Base-by-base conservation (phyloP, 2,888 invertebrate species). In the Entomobrya multifasciata region DNA sequence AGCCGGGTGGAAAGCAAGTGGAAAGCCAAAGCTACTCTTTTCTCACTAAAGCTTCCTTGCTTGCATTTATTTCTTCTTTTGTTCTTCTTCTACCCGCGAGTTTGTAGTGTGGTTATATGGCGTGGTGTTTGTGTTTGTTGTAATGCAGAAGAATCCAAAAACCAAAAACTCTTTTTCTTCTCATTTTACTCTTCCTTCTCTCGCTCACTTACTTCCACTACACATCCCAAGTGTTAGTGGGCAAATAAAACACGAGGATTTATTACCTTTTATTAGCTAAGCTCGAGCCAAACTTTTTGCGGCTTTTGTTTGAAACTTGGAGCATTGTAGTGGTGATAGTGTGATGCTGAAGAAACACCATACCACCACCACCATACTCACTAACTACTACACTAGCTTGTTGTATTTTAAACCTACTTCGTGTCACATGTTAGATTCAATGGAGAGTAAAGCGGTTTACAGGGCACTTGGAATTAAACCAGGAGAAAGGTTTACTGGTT, bases 251-350 rank as follows among this genome's bases (percentile, higher is more conserved):
- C 86, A 86, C 36, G 86, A 86, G 81, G 86, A 86, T 86, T 86
- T 86, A 86, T 86, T 86, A 86, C 86, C 86, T 86, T 86, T 86
- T 86, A 86, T 86, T 86, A 86, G 86, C 86, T 86, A 81, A 76
- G 79, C 86, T 49, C 65, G 57, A 80, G 86, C 86, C 86, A 86
- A 86, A 80, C 76, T 86, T 86, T 86, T 81, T 86, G 81, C 79
- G 80, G 81, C 80, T 76, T 86, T 86, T 86, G 85, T 85, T 79
- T 85, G 78, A 85, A 72, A 76, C 76, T 83, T 6, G 41, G 27
- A 65, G 44, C 44, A 22, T 22, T 78, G 55, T 22, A 36, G 76
- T 60, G 44, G 65, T 77, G 72, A 72, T 72, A 72, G 72, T 72
- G 49, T 52, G 72, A 78, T 60, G 49, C 44, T 47, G 11, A 62